phyloP scores from a whole-genome alignment of 2,113 vertebrate species.

The Aptenodytes patagonicus region DNA sequence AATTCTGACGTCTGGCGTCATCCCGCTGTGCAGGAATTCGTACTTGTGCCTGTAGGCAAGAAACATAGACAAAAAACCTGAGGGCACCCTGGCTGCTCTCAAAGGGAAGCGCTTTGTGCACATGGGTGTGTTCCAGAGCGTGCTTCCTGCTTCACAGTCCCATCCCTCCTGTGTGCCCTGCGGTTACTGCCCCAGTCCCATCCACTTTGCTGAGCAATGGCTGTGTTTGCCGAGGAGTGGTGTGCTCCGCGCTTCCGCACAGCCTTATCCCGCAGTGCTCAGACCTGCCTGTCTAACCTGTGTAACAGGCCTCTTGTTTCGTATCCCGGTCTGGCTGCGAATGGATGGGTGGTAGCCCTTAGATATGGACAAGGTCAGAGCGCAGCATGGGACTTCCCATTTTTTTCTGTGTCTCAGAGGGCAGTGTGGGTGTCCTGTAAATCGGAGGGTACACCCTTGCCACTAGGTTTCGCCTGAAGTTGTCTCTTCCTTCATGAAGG shows the following conservation, averaged over 20 bases:
- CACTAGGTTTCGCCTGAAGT: neutral
- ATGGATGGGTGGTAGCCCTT: neutral
- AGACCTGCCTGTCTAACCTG: neutral
- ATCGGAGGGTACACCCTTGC: neutral
- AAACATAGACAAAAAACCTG: neutral
- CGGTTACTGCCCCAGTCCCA: neutral
- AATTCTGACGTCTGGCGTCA: constrained; percentile 79
- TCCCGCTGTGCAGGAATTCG: constrained; percentile 86
- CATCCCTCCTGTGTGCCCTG: neutral
- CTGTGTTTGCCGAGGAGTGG: neutral
- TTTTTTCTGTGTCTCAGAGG: neutral
- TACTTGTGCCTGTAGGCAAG: constrained; percentile 82
- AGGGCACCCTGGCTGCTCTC: neutral
- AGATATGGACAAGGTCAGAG: neutral
- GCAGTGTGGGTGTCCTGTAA: neutral
- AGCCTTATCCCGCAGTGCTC: neutral
- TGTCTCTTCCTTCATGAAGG: neutral
- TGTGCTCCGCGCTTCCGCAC: neutral
- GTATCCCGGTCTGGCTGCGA: neutral
- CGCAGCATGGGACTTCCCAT: fast-evolving
- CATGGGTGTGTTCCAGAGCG: neutral
- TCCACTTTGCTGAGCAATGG: too few relatives aligned
- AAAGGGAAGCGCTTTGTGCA: neutral
- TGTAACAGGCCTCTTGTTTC: neutral
- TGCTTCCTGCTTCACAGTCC: neutral